phyloP scores from a whole-genome alignment of 2,113 vertebrate genomes.

The Platysteira castanea region DNA sequence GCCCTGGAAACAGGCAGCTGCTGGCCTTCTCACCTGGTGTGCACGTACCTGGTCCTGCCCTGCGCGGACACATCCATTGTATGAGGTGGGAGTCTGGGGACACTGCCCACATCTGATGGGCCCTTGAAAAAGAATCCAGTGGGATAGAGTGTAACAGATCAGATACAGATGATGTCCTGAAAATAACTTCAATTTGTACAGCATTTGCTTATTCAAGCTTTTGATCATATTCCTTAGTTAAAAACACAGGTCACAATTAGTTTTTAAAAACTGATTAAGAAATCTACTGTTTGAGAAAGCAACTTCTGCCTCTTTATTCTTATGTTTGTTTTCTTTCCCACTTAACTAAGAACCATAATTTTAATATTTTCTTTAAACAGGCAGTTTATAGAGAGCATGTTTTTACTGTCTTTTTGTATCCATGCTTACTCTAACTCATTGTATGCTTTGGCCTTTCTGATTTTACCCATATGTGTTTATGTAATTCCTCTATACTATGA shows the following conservation, averaged over 20 bases:
- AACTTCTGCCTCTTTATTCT: neutral
- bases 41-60: rapidly evolving
- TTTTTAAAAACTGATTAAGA: neutral
- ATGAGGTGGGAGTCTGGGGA: neutral
- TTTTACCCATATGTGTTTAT: neutral
- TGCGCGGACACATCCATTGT: rapidly evolving
- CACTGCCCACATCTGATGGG: neutral
- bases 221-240: neutral
- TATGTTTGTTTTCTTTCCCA: neutral
- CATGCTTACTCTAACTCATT: neutral
- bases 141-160: neutral
- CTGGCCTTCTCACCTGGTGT: neutral
- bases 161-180: neutral
- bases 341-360: neutral
- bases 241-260: neutral
- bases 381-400: neutral
- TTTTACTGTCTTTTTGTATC: neutral
- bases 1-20: neutral
- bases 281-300: neutral
- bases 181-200: neutral
- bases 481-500: neutral
- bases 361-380: neutral
- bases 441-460: neutral
- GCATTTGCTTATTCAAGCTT: neutral
- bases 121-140: neutral